These are phyloP conservation scores for Orthonevra nobilis DNA, from an alignment of 2,888 invertebrate species.

Conservation along the genomic window DNA sequence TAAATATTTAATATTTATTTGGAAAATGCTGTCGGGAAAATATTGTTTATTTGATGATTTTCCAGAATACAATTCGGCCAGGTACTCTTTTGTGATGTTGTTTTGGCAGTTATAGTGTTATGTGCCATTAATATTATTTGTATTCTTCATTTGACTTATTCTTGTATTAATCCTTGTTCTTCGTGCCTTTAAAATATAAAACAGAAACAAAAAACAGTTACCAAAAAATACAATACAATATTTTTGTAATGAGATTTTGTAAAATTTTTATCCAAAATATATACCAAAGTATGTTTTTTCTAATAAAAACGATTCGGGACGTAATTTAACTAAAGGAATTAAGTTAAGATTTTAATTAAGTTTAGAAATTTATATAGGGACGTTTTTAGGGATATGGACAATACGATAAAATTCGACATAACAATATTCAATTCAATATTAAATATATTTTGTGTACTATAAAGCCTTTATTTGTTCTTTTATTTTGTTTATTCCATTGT, in stretches of 20 bases:
- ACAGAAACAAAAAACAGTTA: neutral
- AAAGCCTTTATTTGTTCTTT: too few species aligned
- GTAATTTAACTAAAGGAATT: too few species aligned
- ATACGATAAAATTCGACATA: too few species aligned
- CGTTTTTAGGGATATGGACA: too few species aligned
- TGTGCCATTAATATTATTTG: slow-evolving; percentile 80
- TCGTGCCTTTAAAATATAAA: slow-evolving; percentile 74
- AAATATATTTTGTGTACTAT: too few species aligned
- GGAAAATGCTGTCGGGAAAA: slow-evolving; percentile 28
- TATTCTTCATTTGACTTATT: slow-evolving; percentile 79
- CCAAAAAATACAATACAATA: slow-evolving; percentile 8
- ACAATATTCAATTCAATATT: too few species aligned
- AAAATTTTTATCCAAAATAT: slow-evolving; percentile 7
- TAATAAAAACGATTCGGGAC: too few species aligned
- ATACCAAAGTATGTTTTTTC: too few species aligned
- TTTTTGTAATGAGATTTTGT: slow-evolving; percentile 31
- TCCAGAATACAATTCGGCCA: slow-evolving; percentile 79
- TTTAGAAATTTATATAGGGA: too few species aligned
- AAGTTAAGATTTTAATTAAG: too few species aligned
- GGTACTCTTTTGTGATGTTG: slow-evolving; percentile 80
- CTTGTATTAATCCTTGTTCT: slow-evolving; percentile 77
- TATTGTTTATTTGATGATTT: slow-evolving; percentile 27
- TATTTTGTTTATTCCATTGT: slow-evolving; percentile 12
- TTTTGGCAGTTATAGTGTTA: slow-evolving; percentile 79
- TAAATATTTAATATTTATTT: too few species aligned